Conservation (phyloP, 2,888 invertebrate species). For the Agriotes lineatus region DNA sequence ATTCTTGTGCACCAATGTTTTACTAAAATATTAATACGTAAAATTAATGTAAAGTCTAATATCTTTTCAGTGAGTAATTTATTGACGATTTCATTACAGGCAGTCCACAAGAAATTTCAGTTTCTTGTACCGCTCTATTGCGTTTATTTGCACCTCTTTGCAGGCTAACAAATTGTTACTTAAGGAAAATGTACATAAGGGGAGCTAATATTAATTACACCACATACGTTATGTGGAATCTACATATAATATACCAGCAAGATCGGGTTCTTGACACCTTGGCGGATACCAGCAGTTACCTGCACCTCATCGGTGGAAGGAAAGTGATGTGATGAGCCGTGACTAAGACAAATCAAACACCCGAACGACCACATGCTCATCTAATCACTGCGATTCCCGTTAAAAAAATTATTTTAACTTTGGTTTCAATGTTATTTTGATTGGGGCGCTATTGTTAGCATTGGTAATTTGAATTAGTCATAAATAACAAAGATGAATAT, state of each 20-base stretch:
- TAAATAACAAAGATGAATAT: neutral
- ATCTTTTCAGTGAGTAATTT: too few relatives aligned
- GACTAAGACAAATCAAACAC: conserved; percentile 50
- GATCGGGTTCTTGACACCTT: conserved; percentile 36
- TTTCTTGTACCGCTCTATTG: neutral
- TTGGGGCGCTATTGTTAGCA: neutral
- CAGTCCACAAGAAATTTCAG: too few relatives aligned
- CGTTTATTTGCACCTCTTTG: neutral
- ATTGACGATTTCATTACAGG: too few relatives aligned
- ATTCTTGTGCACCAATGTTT: too few relatives aligned
- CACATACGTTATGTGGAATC: conserved; percentile 9
- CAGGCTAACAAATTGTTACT: conserved; percentile 1
- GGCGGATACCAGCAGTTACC: conserved; percentile 32
- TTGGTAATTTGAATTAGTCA: neutral
- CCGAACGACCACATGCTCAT: conserved; percentile 30
- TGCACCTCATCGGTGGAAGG: conserved; percentile 24
- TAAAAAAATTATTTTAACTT: conserved; percentile 14
- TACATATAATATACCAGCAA: conserved; percentile 12
- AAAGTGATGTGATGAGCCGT: conserved; percentile 45
- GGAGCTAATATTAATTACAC: conserved; percentile 12
- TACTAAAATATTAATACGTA: too few relatives aligned
- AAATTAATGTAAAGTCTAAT: too few relatives aligned
- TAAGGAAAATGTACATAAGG: neutral
- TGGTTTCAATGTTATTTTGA: neutral
- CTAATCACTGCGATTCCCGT: conserved; percentile 25